A percentile compares a stretch with the other conserved stretches of the same genome.
Conservation (phyloP, 1,140 invertebrate genomes). For the Papilio polyxenes region DNA sequence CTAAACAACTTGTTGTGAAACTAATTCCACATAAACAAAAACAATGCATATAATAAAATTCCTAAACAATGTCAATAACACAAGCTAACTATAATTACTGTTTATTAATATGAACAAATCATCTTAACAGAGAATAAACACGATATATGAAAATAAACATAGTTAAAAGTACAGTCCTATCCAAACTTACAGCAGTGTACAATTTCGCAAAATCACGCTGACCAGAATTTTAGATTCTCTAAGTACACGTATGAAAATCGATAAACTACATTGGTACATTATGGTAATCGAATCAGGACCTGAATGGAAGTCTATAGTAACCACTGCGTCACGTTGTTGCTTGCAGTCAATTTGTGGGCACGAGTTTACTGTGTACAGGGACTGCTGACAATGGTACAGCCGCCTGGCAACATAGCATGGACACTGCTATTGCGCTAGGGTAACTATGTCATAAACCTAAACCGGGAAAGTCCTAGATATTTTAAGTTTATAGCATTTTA, state of each 20-base stretch:
- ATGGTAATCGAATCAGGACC: neutral
- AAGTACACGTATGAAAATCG: neutral
- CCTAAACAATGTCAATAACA: slow-evolving; percentile 8
- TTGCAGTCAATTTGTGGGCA: slow-evolving; percentile 20
- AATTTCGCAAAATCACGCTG: neutral
- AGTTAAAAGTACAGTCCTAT: neutral
- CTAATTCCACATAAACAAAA: neutral
- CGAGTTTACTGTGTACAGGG: neutral
- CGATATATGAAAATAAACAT: neutral
- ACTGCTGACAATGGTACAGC: slow-evolving; percentile 12
- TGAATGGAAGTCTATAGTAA: neutral
- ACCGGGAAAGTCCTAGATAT: neutral
- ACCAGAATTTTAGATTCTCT: neutral
- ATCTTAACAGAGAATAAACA: neutral
- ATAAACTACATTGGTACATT: neutral
- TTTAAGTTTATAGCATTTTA: neutral
- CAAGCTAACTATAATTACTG: neutral
- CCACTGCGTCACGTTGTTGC: neutral
- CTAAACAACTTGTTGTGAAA: neutral
- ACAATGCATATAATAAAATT: slow-evolving; percentile 3
- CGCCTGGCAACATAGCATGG: slow-evolving; percentile 2
- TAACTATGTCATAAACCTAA: neutral
- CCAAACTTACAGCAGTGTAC: neutral
- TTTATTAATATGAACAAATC: neutral
- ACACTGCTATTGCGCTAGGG: neutral